Conservation (phyloP, 2,113 vertebrate genomes). For the Clarias macrocephalus region DNA sequence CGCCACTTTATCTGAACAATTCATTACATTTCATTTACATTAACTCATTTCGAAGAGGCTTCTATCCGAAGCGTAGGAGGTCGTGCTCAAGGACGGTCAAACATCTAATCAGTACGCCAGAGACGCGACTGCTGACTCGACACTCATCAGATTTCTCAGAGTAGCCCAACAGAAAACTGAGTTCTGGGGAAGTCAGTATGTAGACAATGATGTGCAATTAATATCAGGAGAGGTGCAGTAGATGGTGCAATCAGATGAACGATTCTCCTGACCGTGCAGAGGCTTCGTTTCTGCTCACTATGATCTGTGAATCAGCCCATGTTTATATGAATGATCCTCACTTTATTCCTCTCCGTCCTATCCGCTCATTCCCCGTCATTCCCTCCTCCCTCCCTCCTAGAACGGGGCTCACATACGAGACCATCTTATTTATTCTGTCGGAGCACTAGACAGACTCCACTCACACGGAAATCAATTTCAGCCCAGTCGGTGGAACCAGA, state of each 20-base stretch:
- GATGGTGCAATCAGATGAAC: background rate
- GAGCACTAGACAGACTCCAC: constrained; percentile 65
- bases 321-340: background rate
- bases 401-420: constrained; percentile 31
- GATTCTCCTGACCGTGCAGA: background rate
- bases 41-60: background rate
- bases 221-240: background rate
- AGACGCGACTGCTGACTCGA: background rate
- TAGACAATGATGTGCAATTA: background rate
- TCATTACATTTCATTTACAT: background rate
- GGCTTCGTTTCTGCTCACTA: background rate
- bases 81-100: background rate
- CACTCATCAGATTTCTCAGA: background rate
- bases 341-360: constrained; percentile 50
- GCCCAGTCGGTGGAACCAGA: constrained; percentile 73
- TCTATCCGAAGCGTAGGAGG: background rate
- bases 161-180: background rate
- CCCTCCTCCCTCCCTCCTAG: constrained; percentile 5
- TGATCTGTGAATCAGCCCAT: background rate
- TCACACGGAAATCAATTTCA: constrained; percentile 75
- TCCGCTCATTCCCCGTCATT: constrained; percentile 15
- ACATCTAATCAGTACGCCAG: background rate
- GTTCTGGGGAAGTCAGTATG: background rate
- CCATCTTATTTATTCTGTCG: constrained; percentile 73
- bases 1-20: background rate